These are phyloP conservation scores for Solenopsis invicta DNA, from an alignment of 1,140 invertebrate genomes.

Conservation along the genomic window DNA sequence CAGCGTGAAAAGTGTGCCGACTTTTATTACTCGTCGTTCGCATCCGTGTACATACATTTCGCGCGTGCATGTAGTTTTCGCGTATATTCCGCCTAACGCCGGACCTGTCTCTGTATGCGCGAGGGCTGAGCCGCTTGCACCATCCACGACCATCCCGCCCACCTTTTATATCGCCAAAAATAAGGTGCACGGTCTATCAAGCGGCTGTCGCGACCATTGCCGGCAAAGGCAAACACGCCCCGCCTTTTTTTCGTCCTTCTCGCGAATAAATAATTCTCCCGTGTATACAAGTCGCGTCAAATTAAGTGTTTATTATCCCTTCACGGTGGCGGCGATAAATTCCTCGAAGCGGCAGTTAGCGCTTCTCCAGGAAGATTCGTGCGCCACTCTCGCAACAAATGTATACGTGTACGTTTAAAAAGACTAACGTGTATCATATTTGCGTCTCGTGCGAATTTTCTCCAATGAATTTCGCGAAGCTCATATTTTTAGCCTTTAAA, in stretches of 20 bases:
- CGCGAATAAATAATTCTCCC: slow-evolving; percentile 47
- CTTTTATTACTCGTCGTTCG: slow-evolving; percentile 62
- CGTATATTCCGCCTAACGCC: slow-evolving; percentile 6
- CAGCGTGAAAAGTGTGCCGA: slow-evolving; percentile 62
- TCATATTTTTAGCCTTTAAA: slow-evolving; percentile 36
- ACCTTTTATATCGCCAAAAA: slow-evolving; percentile 44
- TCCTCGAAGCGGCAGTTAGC: slow-evolving; percentile 11
- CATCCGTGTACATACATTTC: slow-evolving; percentile 12
- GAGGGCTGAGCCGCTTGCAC: slow-evolving; percentile 1
- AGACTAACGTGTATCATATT: slow-evolving; percentile 3
- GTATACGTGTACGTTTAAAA: not conserved
- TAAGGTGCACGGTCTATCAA: slow-evolving; percentile 54
- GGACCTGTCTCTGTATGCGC: not conserved
- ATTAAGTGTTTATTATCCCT: slow-evolving; percentile 55
- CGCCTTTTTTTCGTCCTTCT: slow-evolving; percentile 41
- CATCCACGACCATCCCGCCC: not conserved
- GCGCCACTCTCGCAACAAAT: slow-evolving; percentile 13
- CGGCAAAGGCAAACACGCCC: not conserved
- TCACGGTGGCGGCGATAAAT: slow-evolving; percentile 36
- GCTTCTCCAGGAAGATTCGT: slow-evolving; percentile 16
- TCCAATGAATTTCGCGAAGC: slow-evolving; percentile 14
- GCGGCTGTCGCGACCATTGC: slow-evolving; percentile 42
- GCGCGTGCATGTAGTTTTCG: slow-evolving; percentile 21
- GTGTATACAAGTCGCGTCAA: slow-evolving; percentile 44
- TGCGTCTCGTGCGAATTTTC: slow-evolving; percentile 1